Conservation (phyloP, 2,888 invertebrate species). For the Limnephilus lunatus region DNA sequence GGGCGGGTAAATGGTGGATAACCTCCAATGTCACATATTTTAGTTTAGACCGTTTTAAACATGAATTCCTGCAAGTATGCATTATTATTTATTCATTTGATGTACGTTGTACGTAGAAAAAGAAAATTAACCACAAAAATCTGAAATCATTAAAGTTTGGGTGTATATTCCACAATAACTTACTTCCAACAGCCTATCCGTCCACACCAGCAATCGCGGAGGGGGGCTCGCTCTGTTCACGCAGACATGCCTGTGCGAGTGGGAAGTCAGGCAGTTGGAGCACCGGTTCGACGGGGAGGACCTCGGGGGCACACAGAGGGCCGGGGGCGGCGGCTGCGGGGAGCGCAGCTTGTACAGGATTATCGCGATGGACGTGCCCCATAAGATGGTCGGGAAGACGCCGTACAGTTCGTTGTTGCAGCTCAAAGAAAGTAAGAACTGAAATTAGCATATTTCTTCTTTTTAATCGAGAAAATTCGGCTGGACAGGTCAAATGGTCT, state of each 20-base stretch:
- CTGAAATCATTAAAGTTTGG: too few species aligned
- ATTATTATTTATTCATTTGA: too few species aligned
- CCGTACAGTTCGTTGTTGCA: conserved; percentile 53
- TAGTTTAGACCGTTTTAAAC: too few species aligned
- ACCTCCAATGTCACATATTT: too few species aligned
- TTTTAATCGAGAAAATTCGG: too few species aligned
- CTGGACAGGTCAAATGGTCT: neutral
- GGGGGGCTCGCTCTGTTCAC: neutral
- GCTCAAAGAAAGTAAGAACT: conserved; percentile 48
- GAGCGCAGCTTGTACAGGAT: conserved; percentile 51
- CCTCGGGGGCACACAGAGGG: neutral
- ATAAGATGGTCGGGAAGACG: conserved; percentile 51
- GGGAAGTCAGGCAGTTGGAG: neutral
- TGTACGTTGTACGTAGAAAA: too few species aligned
- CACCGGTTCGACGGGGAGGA: neutral
- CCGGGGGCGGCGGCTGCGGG: neutral
- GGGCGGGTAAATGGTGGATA: too few species aligned
- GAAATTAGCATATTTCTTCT: conserved; percentile 11
- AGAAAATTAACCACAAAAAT: too few species aligned
- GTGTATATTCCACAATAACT: neutral
- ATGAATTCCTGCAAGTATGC: too few species aligned
- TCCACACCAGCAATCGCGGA: neutral
- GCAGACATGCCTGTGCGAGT: neutral
- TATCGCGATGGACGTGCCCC: conserved; percentile 41
- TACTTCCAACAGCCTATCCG: conserved; percentile 33